Base-by-base conservation (phyloP, 2,888 invertebrate species). In the Agriopis marginaria region DNA sequence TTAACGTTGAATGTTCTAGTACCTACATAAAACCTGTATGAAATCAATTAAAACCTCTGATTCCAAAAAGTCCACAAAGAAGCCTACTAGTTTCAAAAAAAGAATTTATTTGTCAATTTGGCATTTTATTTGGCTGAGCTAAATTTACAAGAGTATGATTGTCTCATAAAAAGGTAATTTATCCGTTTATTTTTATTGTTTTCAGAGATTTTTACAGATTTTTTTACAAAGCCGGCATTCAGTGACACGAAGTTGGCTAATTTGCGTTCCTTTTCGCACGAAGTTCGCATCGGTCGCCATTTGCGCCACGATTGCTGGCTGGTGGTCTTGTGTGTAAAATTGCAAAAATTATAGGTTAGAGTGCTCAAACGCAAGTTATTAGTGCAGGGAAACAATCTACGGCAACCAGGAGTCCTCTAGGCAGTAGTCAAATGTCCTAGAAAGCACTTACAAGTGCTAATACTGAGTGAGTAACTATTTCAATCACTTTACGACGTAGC, bases 61-160 rank as follows among this genome's bases (percentile, higher is more conserved):
- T 14, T 62, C 55, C 49, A 66, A 67, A 51, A 53, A 71, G 68
- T 40, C 60, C 64, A 39, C 32, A 0, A 47, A 42, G 11, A 64
- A 51, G 53, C 50, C 64, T 51, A 14, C 44, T 49, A 51, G 50
- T 64, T 70, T 68, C 70, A 72, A 72, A 73, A 71, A 76, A 74
- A 70, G 68, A 68, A 73, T 59, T 63, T 10, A 55, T 63, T 56
- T 71, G 73, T 84, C 86, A 86, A 73, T 81, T 88, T 91, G 91
- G 86, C 90, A 89, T 82, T 83, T 86, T 83, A 87, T 93, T 93
- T 86, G 92, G 93, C 87, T 86, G 81, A 85, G 81, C 89, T 86
- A 94, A 94, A 94, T 93, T 94, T 85, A 91, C 92, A 93, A 93
- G 93, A 93, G 91, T 87, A 92, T 91, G 90, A 86, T 89, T 86